These are phyloP conservation scores for Arion vulgaris DNA, from an alignment of 1,140 invertebrate genomes.

Conservation along the genomic window DNA sequence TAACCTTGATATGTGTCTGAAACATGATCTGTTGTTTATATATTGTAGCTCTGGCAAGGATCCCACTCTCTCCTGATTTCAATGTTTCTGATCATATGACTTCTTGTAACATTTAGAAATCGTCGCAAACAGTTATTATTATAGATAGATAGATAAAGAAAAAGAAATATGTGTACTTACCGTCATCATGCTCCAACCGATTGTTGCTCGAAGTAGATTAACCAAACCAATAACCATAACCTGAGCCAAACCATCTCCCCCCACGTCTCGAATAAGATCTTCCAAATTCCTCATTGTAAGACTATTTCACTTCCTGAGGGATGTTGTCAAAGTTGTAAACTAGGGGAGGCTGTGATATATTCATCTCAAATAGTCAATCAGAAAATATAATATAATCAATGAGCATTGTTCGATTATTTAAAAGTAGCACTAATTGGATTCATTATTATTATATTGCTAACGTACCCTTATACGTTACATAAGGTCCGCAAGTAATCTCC, in stretches of 20 bases:
- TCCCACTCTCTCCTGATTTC: not conserved
- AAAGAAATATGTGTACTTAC: not conserved
- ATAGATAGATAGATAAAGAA: not conserved
- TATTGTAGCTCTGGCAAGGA: not conserved
- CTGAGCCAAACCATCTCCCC: not conserved
- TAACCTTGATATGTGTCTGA: too few species aligned
- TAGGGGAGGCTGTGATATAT: too few species aligned
- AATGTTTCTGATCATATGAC: not conserved
- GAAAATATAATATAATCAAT: too few species aligned
- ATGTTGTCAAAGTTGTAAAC: too few species aligned
- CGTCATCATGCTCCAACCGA: not conserved
- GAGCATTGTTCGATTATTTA: too few species aligned
- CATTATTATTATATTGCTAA: too few species aligned
- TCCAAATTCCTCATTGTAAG: not conserved
- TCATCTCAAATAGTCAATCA: too few species aligned
- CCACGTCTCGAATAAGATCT: not conserved
- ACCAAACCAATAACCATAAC: not conserved
- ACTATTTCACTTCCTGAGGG: too few species aligned
- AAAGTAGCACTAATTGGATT: too few species aligned
- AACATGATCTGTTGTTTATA: too few species aligned
- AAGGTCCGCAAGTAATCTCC: too few species aligned
- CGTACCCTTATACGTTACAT: too few species aligned
- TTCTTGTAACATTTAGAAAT: not conserved
- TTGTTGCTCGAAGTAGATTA: not conserved
- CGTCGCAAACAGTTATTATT: not conserved